Base-by-base conservation (phyloP, 2,113 vertebrate genomes). In the Brachyhypopomus occidentalis region DNA sequence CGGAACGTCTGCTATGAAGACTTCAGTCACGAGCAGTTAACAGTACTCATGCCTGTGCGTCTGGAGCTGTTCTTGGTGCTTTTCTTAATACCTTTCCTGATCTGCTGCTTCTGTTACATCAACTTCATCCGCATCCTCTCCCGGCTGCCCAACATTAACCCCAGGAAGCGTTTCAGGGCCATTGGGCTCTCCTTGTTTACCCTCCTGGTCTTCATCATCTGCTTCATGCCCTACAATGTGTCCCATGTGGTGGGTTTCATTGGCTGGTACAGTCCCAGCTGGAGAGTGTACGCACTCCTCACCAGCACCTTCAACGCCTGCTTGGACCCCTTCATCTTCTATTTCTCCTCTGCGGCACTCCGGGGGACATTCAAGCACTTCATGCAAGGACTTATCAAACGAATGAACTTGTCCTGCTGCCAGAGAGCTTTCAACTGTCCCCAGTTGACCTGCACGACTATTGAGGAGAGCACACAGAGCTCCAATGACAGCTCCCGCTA, bases 321-420 rank as follows among this genome's bases (percentile, higher is more conserved):
- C 12, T 80, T 95, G 73, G 94, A 95, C 69, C 94, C 94, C 0
- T 36, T 95, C 23, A 90, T 95, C 5, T 94, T 94, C 86, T 95
- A 94, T 20, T 94, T 94, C 86, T 94, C 94, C 0, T 94, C 94
- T 0, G 88, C 91, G 0, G 89, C 90, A 0, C 87, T 94, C 38
- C 89, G 91, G 64, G 83, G 73, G 12, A 82, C 88, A 1, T 87
- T 93, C 14, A 86, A 77, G 22, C 63, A 67, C 0, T 30, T 84
- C 16, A 56, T 80, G 34, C 14, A 11, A 19, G n/a, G 75, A 48
- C 2, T 74, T 22, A 2, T 3, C 0, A 62, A 60, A 20, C 23
- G 74, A 3, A 4, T 71, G 17, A 3, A 52, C 17, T 7, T 38
- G 3, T 75, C 23, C 23, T 63, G 76, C 23, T 83, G 80, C 62